Evolutionary conservation across 2,888 invertebrate species (phyloP).

Genomic region (Lomographa bimaculata): DNA sequence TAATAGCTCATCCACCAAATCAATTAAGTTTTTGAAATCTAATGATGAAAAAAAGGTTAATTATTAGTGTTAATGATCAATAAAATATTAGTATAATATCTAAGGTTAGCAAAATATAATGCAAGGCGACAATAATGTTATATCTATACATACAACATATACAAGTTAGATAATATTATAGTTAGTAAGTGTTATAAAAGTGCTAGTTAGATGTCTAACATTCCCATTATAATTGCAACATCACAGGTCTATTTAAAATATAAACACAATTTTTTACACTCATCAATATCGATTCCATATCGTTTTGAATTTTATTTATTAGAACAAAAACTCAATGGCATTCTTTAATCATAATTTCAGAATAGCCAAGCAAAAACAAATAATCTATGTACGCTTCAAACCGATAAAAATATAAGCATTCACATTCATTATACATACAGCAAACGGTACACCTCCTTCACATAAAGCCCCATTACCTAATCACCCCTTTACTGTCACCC

Average conservation of each 20-base stretch:
- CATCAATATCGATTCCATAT: too few species aligned
- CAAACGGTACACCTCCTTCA: too few species aligned
- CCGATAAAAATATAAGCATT: too few species aligned
- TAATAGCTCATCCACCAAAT: slow-evolving; percentile 7
- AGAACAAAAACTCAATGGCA: too few species aligned
- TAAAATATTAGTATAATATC: not conserved
- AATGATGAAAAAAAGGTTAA: slow-evolving; percentile 7
- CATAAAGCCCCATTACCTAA: too few species aligned
- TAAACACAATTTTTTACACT: too few species aligned
- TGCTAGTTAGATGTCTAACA: slow-evolving; percentile 9
- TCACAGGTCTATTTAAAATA: slow-evolving; percentile 23
- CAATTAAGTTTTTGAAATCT: slow-evolving; percentile 2
- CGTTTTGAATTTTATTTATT: too few species aligned
- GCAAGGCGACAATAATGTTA: slow-evolving; percentile 19
- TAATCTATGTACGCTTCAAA: too few species aligned
- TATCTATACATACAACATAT: slow-evolving; percentile 16
- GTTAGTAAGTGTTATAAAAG: slow-evolving; percentile 4
- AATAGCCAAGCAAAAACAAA: too few species aligned
- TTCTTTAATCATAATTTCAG: too few species aligned
- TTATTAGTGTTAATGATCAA: slow-evolving; percentile 2
- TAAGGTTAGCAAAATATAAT: slow-evolving; percentile 19
- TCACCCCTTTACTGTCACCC: too few species aligned
- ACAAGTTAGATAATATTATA: slow-evolving; percentile 13
- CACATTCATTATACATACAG: too few species aligned
- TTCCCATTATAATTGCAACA: slow-evolving; percentile 13